Percentiles rank a stretch among this genome's conserved stretches.
These are phyloP conservation scores for Heptranchias perlo DNA, from an alignment of 2,113 vertebrate genomes.

Conservation along the genomic window DNA sequence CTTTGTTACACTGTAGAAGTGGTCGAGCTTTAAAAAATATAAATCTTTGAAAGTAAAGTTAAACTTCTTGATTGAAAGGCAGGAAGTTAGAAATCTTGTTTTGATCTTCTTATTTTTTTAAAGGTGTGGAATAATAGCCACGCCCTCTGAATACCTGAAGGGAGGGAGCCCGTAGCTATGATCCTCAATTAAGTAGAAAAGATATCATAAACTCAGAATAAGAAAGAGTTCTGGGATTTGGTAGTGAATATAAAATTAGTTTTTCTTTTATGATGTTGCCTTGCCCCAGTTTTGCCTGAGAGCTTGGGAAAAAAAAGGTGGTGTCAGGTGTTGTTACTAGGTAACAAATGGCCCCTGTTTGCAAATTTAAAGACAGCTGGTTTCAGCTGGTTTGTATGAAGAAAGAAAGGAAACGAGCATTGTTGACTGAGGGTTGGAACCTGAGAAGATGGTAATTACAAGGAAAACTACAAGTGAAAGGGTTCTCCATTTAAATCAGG, in stretches of 20 bases:
- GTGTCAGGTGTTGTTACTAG: neutral
- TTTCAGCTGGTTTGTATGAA: neutral
- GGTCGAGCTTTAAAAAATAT: neutral
- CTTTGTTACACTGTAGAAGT: neutral
- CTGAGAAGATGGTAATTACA: neutral
- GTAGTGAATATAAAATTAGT: too few species aligned
- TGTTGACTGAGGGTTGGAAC: neutral
- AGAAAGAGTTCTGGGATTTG: neutral
- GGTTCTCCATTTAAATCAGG: neutral
- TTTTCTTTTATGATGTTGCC: neutral
- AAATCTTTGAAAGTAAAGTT: neutral
- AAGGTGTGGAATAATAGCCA: neutral
- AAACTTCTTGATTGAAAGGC: neutral
- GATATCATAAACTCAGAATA: neutral
- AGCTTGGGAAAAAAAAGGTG: neutral
- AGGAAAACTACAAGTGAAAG: neutral
- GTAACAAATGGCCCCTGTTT: neutral
- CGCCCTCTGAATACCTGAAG: neutral
- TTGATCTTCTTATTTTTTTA: neutral
- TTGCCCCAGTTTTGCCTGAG: neutral
- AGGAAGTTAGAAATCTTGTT: neutral
- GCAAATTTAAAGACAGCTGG: constrained; percentile 9
- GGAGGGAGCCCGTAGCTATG: neutral
- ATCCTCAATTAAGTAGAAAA: neutral
- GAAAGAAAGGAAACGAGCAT: neutral